These are phyloP conservation scores for Hylyphantes graminicola DNA, from an alignment of 1,140 invertebrate genomes.

Conservation along the genomic window DNA sequence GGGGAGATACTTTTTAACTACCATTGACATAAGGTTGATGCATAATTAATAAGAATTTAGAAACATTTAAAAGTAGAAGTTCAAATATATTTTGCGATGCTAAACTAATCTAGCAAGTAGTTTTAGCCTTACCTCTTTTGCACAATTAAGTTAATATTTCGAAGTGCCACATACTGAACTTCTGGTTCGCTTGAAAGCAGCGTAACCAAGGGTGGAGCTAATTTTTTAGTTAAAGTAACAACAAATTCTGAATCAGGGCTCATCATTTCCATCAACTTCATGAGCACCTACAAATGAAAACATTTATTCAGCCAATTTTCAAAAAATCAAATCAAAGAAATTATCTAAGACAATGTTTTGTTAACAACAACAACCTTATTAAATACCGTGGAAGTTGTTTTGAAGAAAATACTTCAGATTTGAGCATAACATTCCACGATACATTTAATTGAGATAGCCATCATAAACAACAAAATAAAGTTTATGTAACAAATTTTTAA, in stretches of 20 bases:
- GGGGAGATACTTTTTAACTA: no score
- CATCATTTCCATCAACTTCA: slow-evolving; percentile 98
- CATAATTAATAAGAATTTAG: no score
- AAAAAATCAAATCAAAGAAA: no score
- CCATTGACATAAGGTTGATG: neutral
- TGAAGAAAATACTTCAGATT: no score
- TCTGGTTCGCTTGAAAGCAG: slow-evolving; percentile 98
- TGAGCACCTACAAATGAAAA: slow-evolving; percentile 71
- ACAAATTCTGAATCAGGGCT: slow-evolving; percentile 92
- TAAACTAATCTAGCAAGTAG: neutral
- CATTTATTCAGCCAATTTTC: neutral
- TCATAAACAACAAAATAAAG: no score
- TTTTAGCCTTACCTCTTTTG: slow-evolving; percentile 79
- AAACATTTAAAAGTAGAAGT: neutral
- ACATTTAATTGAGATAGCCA: no score
- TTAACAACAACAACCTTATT: no score
- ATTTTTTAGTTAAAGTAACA: slow-evolving; percentile 91
- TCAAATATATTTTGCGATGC: neutral
- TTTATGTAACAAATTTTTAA: no score
- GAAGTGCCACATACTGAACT: slow-evolving; percentile 97
- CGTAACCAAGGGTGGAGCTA: slow-evolving; percentile 98
- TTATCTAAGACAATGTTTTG: no score
- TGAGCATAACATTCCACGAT: no score
- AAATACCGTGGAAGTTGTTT: no score
- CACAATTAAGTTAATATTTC: slow-evolving; percentile 99